phyloP scores from a whole-genome alignment of 1,140 invertebrate genomes.

The Rhyacophila brunnea region DNA sequence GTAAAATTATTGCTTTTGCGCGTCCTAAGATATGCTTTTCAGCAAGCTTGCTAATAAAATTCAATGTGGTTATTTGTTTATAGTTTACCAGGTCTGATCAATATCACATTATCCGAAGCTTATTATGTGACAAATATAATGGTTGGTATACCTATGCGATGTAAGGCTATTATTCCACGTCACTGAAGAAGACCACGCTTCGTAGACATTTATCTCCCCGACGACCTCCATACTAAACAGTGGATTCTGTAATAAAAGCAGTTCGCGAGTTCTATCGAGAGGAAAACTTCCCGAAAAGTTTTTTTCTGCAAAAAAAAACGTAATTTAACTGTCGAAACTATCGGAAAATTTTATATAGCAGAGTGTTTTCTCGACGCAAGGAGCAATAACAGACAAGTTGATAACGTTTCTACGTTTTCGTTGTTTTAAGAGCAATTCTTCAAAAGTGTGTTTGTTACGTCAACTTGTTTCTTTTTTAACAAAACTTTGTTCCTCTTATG shows the following conservation, averaged over 20 bases:
- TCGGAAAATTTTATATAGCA: conserved; percentile 21
- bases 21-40: too few species aligned
- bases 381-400: conserved; percentile 5
- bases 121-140: too few species aligned
- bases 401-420: conserved; percentile 2
- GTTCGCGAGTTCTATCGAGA: conserved; percentile 4
- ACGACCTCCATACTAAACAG: not conserved
- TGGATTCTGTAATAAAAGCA: conserved; percentile 1
- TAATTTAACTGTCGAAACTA: conserved; percentile 30
- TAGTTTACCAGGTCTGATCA: too few species aligned
- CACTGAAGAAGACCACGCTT: not conserved
- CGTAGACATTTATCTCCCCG: not conserved
- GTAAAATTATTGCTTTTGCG: too few species aligned
- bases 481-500: not conserved
- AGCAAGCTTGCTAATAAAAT: too few species aligned
- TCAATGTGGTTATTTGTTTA: too few species aligned
- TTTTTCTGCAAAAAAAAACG: conserved; percentile 14
- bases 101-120: too few species aligned
- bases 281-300: conserved; percentile 8
- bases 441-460: not conserved
- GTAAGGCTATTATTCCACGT: too few species aligned
- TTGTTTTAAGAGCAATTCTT: conserved; percentile 10
- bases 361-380: not conserved
- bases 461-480: not conserved
- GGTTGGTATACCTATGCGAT: too few species aligned